Evolutionary conservation across 2,888 invertebrate species (phyloP).

Genomic region (Sphinx pinastri): DNA sequence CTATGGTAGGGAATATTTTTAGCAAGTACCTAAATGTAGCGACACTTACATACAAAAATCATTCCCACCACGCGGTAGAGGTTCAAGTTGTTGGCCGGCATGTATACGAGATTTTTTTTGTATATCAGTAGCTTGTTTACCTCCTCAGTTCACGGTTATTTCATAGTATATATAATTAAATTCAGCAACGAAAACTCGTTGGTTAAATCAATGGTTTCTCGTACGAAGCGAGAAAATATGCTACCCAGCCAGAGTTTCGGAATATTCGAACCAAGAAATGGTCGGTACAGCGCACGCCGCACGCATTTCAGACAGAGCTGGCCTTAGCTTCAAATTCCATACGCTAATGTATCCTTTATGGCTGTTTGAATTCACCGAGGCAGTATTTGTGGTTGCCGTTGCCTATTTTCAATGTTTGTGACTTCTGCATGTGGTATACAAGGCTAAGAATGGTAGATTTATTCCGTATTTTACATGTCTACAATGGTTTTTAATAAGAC

Average conservation of each 20-base stretch:
- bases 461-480: too few species aligned
- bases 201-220: neutral
- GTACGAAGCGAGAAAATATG: neutral
- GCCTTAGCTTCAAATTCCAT: constrained; percentile 2
- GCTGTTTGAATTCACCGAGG: constrained; percentile 2
- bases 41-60: too few species aligned
- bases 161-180: neutral
- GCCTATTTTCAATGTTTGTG: neutral
- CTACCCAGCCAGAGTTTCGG: neutral
- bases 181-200: neutral
- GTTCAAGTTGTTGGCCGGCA: too few species aligned
- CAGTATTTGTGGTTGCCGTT: constrained; percentile 1
- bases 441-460: too few species aligned
- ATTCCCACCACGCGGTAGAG: too few species aligned
- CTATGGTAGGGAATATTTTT: too few species aligned
- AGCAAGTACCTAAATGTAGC: too few species aligned
- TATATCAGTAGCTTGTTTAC: too few species aligned
- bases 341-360: constrained; percentile 14
- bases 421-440: neutral
- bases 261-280: constrained; percentile 1
- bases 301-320: neutral
- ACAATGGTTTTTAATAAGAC: too few species aligned
- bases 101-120: too few species aligned
- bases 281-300: neutral
- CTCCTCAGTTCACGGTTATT: too few species aligned